These are phyloP conservation scores for Athene cunicularia DNA, from an alignment of 2,113 vertebrate species.

Conservation along the genomic window DNA sequence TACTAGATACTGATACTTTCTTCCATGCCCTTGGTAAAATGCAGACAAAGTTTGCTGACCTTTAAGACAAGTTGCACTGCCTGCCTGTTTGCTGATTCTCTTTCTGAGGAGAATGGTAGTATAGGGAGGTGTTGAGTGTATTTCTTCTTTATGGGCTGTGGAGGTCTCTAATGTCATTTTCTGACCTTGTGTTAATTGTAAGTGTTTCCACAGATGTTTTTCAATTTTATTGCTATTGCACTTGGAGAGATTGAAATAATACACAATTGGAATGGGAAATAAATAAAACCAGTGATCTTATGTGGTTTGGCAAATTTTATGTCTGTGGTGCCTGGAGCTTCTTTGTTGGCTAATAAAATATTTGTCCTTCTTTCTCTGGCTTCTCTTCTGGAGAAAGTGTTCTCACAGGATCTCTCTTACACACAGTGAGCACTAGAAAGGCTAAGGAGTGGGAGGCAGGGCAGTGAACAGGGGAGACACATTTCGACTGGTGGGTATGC, in stretches of 20 bases:
- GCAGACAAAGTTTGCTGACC: background rate
- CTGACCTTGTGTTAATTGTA: conserved; percentile 62
- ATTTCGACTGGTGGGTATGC: fast-evolving
- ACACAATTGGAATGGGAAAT: background rate
- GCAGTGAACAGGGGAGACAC: background rate
- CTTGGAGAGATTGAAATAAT: conserved; percentile 55
- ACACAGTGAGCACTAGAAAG: background rate
- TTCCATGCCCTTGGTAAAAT: background rate
- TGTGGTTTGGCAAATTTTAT: background rate
- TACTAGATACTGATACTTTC: background rate
- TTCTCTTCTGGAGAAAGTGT: background rate
- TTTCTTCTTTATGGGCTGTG: conserved; percentile 22
- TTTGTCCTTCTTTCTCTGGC: background rate
- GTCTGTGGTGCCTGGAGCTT: background rate
- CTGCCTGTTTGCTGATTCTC: background rate
- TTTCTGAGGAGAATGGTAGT: background rate
- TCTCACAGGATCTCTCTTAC: background rate
- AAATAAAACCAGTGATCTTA: conserved; percentile 51
- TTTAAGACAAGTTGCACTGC: background rate
- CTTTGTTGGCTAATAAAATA: conserved; percentile 11
- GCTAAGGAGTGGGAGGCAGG: background rate
- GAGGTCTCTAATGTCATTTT: conserved; percentile 37
- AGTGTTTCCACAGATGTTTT: conserved; percentile 26
- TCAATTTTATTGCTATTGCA: conserved; percentile 50
- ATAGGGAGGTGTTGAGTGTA: background rate